A percentile compares a stretch with the other conserved stretches of the same genome.
Evolutionary conservation across 1,140 invertebrate species (phyloP).

Genomic region (Drosophila bocki): DNA sequence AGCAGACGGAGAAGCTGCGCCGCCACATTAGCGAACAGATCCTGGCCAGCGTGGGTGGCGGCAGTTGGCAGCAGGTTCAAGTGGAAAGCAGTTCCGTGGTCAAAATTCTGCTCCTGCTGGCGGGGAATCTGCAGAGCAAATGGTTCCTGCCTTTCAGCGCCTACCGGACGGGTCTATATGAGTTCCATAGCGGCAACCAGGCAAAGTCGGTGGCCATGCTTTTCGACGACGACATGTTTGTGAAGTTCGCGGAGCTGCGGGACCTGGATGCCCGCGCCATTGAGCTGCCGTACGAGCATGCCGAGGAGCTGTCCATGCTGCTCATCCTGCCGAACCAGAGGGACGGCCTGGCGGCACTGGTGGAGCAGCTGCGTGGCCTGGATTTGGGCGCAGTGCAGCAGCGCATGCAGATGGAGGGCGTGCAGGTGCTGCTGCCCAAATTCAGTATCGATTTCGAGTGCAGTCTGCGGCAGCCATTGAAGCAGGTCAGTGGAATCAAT

Average conservation of each 20-base stretch:
- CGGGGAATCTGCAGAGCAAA: constrained; percentile 71
- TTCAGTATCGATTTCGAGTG: constrained; percentile 89
- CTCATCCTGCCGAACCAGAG: constrained; percentile 87
- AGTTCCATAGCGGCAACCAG: constrained; percentile 56
- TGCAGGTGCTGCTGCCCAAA: constrained; percentile 88
- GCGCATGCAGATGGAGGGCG: constrained; percentile 75
- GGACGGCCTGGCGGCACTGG: constrained; percentile 85
- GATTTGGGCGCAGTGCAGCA: constrained; percentile 78
- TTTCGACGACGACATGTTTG: constrained; percentile 82
- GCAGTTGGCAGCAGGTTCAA: constrained; percentile 44
- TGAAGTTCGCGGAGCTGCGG: constrained; percentile 83
- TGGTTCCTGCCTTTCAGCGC: constrained; percentile 81
- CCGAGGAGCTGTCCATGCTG: constrained; percentile 86
- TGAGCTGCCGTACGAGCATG: constrained; percentile 86
- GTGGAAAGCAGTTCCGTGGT: constrained; percentile 7
- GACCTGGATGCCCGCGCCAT: constrained; percentile 84
- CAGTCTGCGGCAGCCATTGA: constrained; percentile 61
- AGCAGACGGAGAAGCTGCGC: constrained; percentile 62
- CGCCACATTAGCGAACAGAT: constrained; percentile 52
- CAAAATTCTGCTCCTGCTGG: constrained; percentile 58
- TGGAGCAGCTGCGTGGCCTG: constrained; percentile 85
- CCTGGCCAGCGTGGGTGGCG: constrained; percentile 52
- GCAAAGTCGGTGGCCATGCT: constrained; percentile 72
- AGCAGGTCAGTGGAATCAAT: constrained; percentile 57
- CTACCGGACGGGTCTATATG: constrained; percentile 75